Evolutionary conservation across 2,797 vertebrate species (phyloP), one percentile per base, ranked within the genome.

Genomic region (Sandelia bainsii): DNA sequence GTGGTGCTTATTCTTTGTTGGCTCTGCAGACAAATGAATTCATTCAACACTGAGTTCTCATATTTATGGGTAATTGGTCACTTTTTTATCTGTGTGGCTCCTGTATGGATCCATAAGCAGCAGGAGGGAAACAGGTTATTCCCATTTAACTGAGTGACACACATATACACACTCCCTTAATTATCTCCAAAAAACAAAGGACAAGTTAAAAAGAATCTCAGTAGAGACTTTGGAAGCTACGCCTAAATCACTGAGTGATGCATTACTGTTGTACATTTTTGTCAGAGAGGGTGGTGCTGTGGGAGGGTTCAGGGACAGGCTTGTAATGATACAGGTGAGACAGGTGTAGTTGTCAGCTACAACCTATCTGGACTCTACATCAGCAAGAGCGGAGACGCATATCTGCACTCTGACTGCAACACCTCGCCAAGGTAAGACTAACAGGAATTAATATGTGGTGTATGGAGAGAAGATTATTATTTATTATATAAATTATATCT

Each of bases 401-500:
- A 48, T 64, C 64, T 63, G 22, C 37, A 29, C 8, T 79, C 34
- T 2, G 73, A 82, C 62, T 0, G 27, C 67, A 72, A 48, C 71
- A 53, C 51, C 23, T 7, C 0, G 2, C 32, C 14, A 54, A 85
- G 91, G 92, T 93, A 90, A 88, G 90, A 77, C 52, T 9, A 2
- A 6, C 32, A 53, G 40, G 62, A 9, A 23, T 32, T 1, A 19
- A 19, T 1, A n/a, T 12, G 19, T 58, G 13, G 13, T 27, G 7
- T 42, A 45, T 0, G 5, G 13, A n/a, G 3, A 63, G 13, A 17
- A 1, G 13, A 13, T 42, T 42, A 25, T 25, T 25, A 25, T 25
- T 25, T 25, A 25, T 25, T 25, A 25, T 25, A 2, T 25, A 25
- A 25, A 25, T 25, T 25, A 2, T 12, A 39, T 11, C 14, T 14